Evolutionary conservation across 1,140 invertebrate genomes (phyloP), one percentile per base, ranked within the genome.

Genomic region (Bombus fervidus): DNA sequence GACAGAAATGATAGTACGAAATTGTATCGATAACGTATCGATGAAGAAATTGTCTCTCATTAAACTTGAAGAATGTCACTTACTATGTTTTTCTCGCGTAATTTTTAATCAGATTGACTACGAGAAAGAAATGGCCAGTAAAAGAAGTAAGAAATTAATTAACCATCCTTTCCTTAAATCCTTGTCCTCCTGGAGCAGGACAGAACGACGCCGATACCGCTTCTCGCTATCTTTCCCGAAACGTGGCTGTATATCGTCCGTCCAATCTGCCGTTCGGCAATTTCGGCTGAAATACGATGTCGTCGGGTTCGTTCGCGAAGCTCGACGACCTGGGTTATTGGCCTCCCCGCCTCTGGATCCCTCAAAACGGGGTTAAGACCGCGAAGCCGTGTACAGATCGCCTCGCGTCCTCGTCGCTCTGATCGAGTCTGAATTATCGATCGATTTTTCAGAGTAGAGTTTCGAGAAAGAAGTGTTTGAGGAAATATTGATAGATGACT

Each of bases 221-320:
- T 22, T 25, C 62, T 85, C 91, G 85, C 86, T 91, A 90, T 92
- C 91, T 90, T 91, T 90, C 90, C 85, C 87, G 91, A 92, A 68
- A 90, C 78, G 91, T 90, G 92, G 93, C 94, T 94, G 92, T 95
- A 95, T 95, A 95, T 95, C 95, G 94, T 95, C 93, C 93, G 93
- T 93, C 94, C 94, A 95, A 95, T 95, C 94, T 95, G 93, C 92
- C 83, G 93, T 84, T 91, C 89, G 93, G 95, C 94, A 95, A 95
- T 95, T 95, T 93, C 91, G 88, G 75, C 92, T 95, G 94, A 95
- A 95, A 94, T 95, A 95, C 94, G 95, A 94, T 91, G 93, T 95
- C 95, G 94, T 94, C 94, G 90, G 91, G 93, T 92, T 94, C 92
- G 91, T 94, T 95, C 91, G 92, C 92, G 92, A 92, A 83, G 83